These are phyloP conservation scores for Cosmopolites sordidus DNA, from an alignment of 2,888 invertebrate genomes.

Conservation along the genomic window DNA sequence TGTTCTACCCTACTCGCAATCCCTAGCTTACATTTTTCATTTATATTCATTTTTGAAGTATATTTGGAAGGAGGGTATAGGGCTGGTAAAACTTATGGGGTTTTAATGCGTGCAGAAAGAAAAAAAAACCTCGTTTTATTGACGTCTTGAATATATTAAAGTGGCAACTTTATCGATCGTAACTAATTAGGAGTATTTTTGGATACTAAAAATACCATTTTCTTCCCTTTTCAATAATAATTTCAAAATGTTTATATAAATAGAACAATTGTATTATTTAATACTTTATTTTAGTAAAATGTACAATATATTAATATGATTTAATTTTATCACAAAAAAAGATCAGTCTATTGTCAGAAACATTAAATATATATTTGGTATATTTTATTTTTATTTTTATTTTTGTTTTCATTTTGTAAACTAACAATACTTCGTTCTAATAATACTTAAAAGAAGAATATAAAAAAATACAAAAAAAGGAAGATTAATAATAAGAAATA, in stretches of 20 bases:
- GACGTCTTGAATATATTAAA: conserved; percentile 1
- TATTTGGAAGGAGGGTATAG: too few relatives aligned
- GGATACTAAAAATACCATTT: conserved; percentile 1
- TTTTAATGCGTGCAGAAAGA: neutral
- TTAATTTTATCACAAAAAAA: conserved; percentile 23
- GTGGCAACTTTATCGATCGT: neutral
- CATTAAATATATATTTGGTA: conserved; percentile 12
- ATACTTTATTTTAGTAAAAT: conserved; percentile 11
- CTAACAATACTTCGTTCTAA: conserved; percentile 2
- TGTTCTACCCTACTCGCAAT: neutral
- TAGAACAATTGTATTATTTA: neutral
- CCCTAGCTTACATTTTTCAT: neutral
- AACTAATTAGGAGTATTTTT: neutral
- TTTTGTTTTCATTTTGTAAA: conserved; percentile 1
- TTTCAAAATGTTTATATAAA: neutral
- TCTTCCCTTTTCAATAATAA: neutral
- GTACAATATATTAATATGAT: conserved; percentile 12
- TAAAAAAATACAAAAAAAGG: conserved; percentile 5
- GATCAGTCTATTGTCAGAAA: conserved; percentile 20
- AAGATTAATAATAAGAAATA: neutral
- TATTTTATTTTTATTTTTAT: conserved; percentile 1
- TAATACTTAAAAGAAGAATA: conserved; percentile 1
- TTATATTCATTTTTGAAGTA: too few relatives aligned
- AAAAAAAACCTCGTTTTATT: neutral
- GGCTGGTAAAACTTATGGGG: too few relatives aligned